Evolutionary conservation across 1,140 invertebrate genomes (phyloP).

Genomic region (Apis laboriosa): DNA sequence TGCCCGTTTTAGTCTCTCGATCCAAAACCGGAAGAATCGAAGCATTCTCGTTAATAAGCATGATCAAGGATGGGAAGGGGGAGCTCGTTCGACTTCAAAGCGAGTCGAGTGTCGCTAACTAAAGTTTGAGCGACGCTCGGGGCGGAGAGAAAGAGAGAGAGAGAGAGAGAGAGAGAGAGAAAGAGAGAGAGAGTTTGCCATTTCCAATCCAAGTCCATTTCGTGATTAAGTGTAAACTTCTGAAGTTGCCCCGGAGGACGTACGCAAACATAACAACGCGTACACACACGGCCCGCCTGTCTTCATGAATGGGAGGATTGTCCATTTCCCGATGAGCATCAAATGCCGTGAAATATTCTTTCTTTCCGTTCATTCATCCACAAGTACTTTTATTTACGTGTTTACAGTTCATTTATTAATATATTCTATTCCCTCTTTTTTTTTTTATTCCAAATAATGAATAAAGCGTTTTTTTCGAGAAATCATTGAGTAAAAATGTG

Average conservation of each 20-base stretch:
- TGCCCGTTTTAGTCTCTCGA: background rate
- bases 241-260: slow-evolving; percentile 72
- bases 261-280: slow-evolving; percentile 67
- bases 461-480: no score
- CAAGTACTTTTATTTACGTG: background rate
- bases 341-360: background rate
- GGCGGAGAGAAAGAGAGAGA: slow-evolving; percentile 34
- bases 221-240: slow-evolving; percentile 80
- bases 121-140: slow-evolving; percentile 64
- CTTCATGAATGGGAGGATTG: slow-evolving; percentile 45
- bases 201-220: slow-evolving; percentile 79
- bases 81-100: slow-evolving; percentile 76
- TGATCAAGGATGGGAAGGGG: slow-evolving; percentile 68
- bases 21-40: slow-evolving; percentile 12
- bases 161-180: slow-evolving; percentile 46
- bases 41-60: slow-evolving; percentile 75
- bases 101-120: slow-evolving; percentile 76
- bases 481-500: no score
- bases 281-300: slow-evolving; percentile 41
- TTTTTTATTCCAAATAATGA: no score
- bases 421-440: no score
- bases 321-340: slow-evolving; percentile 23
- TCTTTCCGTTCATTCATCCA: background rate
- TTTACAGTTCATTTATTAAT: no score
- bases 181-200: slow-evolving; percentile 68